Evolutionary conservation across 2,888 invertebrate genomes (phyloP), one percentile per base, ranked within the genome.

Genomic region (Melinaea menophilus): DNA sequence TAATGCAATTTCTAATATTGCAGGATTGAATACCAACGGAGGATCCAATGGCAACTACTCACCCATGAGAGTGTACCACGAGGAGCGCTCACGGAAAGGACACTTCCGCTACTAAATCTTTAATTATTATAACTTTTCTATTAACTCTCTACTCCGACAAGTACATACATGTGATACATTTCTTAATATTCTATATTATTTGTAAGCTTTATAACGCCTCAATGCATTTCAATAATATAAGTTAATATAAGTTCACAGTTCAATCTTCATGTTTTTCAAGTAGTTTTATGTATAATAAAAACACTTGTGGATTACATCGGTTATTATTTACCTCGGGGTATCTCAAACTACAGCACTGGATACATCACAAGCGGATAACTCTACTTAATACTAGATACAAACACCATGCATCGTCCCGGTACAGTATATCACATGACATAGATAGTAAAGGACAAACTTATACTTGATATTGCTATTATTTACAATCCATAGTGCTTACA

Each of bases 11-110:
- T 37, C 2, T 5, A 37, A 41, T 9, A 62, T 89, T 88, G 48
- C 84, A 94, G 94, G 93, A 69, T 87, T 93, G 81, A 94, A 94
- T 77, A 85, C 91, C 34, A 93, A 93, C 71, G 91, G 91, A 60
- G 84, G 83, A 34, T 85, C 92, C 2, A 94, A 94, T 75, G 95
- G 95, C 60, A 94, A 92, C 68, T 96, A 96, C 78, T 95, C 95
- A 13, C 95, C 95, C 1, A 92, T 96, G 79, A 90, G 95, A 73
- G 95, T 96, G 11, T 96, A 96, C 78, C 95, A 96, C 84, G 95
- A 96, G 77, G 95, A 95, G 75, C 92, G 95, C 75, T 95, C 95
- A 68, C 93, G 94, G 78, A 95, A 95, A 84, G 95, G 95, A 66
- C 95, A 95, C 79, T 96, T 95, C 90, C 93, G 95, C 81, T 96